phyloP scores from a whole-genome alignment of 2,797 vertebrate genomes.

The Dendrocincla tyrannina region DNA sequence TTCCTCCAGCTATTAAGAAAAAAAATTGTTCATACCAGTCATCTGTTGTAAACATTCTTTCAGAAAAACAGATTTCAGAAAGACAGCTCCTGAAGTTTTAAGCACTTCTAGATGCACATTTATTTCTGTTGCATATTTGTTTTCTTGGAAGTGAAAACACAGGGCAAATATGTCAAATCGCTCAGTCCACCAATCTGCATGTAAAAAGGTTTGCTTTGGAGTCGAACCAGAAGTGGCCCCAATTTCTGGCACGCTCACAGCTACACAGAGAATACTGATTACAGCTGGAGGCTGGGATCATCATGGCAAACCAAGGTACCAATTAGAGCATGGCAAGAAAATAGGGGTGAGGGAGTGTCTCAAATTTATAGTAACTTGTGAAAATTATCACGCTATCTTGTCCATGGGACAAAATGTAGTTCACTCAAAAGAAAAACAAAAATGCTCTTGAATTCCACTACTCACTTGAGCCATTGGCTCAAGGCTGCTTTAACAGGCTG shows the following conservation, averaged over 20 bases:
- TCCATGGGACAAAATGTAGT: neutral
- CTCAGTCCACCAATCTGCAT: neutral
- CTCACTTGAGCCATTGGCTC: neutral
- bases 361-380: neutral
- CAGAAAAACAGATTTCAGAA: too few relatives aligned
- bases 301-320: neutral
- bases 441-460: neutral
- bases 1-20: neutral
- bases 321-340: neutral
- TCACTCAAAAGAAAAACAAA: neutral
- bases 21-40: neutral
- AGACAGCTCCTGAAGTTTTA: neutral
- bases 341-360: neutral
- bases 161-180: neutral
- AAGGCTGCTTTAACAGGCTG: neutral
- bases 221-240: neutral
- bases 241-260: neutral
- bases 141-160: neutral
- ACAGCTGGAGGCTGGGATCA: neutral
- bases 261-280: neutral
- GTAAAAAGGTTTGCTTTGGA: neutral
- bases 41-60: neutral
- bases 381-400: neutral
- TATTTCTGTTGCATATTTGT: neutral
- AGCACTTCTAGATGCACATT: neutral